Conservation (phyloP, 2,797 vertebrate species). For the Hippopotamyrus pictus region DNA sequence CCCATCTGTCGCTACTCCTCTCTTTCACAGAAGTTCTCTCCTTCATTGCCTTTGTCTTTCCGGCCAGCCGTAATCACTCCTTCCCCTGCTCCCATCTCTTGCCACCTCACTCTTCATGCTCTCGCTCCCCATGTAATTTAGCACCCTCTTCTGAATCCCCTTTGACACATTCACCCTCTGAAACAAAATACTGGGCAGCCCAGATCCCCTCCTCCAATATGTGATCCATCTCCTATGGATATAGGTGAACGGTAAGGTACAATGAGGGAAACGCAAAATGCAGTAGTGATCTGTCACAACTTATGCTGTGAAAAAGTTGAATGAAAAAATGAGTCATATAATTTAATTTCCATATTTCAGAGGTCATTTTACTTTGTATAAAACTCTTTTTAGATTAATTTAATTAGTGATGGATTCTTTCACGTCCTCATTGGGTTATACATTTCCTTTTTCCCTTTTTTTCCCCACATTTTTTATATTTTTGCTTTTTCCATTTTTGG, state of each 20-base stretch:
- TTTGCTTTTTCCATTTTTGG: neutral
- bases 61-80: neutral
- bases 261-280: neutral
- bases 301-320: neutral
- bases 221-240: neutral
- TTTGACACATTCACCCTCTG: neutral
- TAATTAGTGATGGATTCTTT: neutral
- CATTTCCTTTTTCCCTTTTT: neutral
- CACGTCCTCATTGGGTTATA: neutral
- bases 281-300: neutral
- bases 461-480: neutral
- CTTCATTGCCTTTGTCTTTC: slow-evolving; percentile 36
- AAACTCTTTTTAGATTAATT: neutral
- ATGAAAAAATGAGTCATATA: neutral
- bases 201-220: neutral
- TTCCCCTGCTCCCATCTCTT: neutral
- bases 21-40: neutral
- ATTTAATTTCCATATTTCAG: neutral
- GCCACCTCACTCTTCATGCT: neutral
- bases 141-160: neutral
- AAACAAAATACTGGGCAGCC: neutral
- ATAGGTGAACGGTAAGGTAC: neutral
- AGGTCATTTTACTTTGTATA: neutral
- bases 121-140: slow-evolving; percentile 13
- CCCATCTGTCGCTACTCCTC: slow-evolving; percentile 22